Percentiles rank a stretch among this genome's conserved stretches.
These are phyloP conservation scores for Scylla paramamosain DNA, from an alignment of 1,140 invertebrate genomes.

Conservation along the genomic window DNA sequence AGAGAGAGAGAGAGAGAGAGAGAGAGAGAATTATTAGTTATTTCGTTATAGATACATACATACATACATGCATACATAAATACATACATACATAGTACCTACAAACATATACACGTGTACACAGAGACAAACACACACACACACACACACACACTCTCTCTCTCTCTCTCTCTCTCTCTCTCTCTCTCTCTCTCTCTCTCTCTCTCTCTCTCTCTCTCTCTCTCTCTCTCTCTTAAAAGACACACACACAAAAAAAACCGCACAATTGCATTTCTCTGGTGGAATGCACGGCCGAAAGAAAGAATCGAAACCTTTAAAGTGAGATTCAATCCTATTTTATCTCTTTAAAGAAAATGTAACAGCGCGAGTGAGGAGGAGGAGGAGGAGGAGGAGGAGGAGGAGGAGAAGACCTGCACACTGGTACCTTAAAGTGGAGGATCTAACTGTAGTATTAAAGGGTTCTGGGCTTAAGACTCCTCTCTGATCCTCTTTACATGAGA, in stretches of 20 bases:
- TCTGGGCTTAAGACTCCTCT: too few species aligned
- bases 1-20: conserved; percentile 45
- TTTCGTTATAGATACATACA: not conserved
- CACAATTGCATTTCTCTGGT: too few species aligned
- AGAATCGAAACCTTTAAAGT: too few species aligned
- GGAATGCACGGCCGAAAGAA: too few species aligned
- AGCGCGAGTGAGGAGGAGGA: not conserved
- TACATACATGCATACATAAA: not conserved
- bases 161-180: conserved; percentile 6
- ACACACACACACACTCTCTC: not conserved
- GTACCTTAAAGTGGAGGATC: not conserved
- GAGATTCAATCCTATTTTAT: too few species aligned
- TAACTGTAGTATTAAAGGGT: too few species aligned
- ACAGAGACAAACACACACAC: too few species aligned
- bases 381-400: not conserved
- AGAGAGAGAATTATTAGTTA: not conserved
- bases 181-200: not conserved
- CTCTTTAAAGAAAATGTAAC: too few species aligned
- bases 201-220: conserved; percentile 6
- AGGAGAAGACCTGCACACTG: not conserved
- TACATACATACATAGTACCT: not conserved
- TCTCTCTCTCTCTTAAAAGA: not conserved
- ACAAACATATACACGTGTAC: not conserved
- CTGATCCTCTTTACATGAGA: too few species aligned
- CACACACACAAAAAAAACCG: too few species aligned